Evolutionary conservation across 2,113 vertebrate species (phyloP).

Genomic region (Cariama cristata): DNA sequence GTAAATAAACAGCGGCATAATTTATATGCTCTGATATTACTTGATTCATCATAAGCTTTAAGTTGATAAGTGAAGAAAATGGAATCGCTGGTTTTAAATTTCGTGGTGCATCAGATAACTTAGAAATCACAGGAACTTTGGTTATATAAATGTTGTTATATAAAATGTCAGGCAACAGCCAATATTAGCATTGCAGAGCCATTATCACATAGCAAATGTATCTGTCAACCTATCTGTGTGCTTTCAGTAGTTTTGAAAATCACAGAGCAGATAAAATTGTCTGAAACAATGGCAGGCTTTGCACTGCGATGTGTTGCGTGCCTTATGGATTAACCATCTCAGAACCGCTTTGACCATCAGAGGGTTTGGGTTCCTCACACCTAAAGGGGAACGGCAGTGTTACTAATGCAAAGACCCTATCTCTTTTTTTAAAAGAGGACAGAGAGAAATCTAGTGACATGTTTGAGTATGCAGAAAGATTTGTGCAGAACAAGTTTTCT

Average conservation of each 20-base stretch:
- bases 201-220: not conserved
- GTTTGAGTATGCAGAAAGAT: not conserved
- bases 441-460: fast-evolving
- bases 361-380: not conserved
- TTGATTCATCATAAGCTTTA: constrained; percentile 11
- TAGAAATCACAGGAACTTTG: not conserved
- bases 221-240: not conserved
- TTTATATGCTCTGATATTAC: constrained; percentile 45
- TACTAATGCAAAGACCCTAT: fast-evolving
- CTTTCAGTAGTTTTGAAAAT: not conserved
- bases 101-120: not conserved
- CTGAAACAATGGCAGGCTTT: not conserved
- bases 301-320: fast-evolving
- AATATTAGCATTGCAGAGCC: constrained; percentile 17
- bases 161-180: constrained; percentile 23
- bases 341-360: fast-evolving
- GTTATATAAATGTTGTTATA: constrained; percentile 7
- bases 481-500: not conserved
- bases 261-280: not conserved
- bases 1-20: constrained; percentile 51
- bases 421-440: too few relatives aligned
- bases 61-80: constrained; percentile 48
- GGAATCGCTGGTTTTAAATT: not conserved
- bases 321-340: not conserved
- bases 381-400: not conserved